phyloP scores from a whole-genome alignment of 23 tunicate genomes.

The Halocynthia roretzi region DNA sequence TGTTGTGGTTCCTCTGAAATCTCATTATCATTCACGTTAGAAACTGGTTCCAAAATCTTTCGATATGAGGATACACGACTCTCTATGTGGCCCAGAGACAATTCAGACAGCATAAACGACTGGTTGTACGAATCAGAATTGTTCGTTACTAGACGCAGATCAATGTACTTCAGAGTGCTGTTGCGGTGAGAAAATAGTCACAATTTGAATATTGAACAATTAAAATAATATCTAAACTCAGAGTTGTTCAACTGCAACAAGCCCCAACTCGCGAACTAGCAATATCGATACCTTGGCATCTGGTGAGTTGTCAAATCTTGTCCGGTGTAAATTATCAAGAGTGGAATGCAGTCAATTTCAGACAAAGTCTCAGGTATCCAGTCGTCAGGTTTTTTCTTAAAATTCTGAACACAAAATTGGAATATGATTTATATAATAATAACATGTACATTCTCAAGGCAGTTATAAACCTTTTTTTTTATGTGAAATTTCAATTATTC shows the following conservation, averaged over 20 bases:
- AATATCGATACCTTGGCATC: conserved; percentile 40
- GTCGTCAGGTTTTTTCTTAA: conserved; percentile 14
- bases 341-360: conserved; percentile 50
- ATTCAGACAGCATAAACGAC: conserved; percentile 38
- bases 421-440: too few relatives aligned
- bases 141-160: conserved; percentile 53
- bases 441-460: too few relatives aligned
- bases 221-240: background rate
- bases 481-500: too few relatives aligned
- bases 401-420: conserved; percentile 3
- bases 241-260: background rate
- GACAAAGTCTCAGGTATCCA: conserved; percentile 53
- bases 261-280: background rate
- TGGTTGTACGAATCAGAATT: conserved; percentile 20
- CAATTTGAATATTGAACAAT: background rate
- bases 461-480: too few relatives aligned
- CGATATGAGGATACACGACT: background rate
- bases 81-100: conserved; percentile 32
- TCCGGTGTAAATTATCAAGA: conserved; percentile 57
- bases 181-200: background rate
- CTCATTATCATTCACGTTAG: background rate
- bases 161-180: conserved; percentile 59
- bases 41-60: too few relatives aligned
- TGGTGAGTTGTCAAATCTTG: conserved; percentile 21
- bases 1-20: background rate